Evolutionary conservation across 1,140 invertebrate genomes (phyloP), one percentile per base, ranked within the genome.

Genomic region (Drosophila malerkotliana): DNA sequence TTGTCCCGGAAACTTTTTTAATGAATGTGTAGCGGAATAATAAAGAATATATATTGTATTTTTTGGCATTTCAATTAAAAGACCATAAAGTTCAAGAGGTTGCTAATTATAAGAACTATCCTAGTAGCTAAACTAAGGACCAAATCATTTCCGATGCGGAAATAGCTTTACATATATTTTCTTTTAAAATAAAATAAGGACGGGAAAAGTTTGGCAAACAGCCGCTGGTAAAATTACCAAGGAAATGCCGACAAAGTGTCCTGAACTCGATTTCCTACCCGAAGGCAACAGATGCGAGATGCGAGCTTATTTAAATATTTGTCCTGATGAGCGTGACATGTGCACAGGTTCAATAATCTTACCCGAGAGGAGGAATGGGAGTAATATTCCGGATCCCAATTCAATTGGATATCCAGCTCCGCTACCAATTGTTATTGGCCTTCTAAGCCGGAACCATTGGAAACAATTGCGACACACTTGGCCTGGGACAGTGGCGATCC

Each of bases 1-100:
- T 79, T 79, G 71, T 37, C 39, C 60, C 56, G 34, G 18, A 78
- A 82, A 82, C 56, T 83, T 82, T 82, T 83, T 82, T 83, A 82
- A 82, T 82, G 79, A 82, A 83, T 58, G 63, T 58, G 57, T 32
- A 37, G 45, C 51, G 8, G 28, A 34, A 53, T 4, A 12, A 37
- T 55, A 53, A 61, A 15, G 45, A 32, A 58, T 44, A 47, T 48
- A 54, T 58, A 32, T 26, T 9, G 9, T 26, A 9, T 32, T 49
- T 47, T 39, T 57, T 57, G 52, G 18, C 63, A 26, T 69, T 69
- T 69, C 66, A 69, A 69, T 69, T 69, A 69, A 69, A 69, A 39
- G 18, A n/a, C 18, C 26, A 68, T 32, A 56, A 56, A 57, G 41
- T 49, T 68, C 0, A 26, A 49, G 32, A 30, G 41, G 26, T 49